Base-by-base conservation (phyloP, 2,797 vertebrate species). In the Xiphorhynchus erythropygius region DNA sequence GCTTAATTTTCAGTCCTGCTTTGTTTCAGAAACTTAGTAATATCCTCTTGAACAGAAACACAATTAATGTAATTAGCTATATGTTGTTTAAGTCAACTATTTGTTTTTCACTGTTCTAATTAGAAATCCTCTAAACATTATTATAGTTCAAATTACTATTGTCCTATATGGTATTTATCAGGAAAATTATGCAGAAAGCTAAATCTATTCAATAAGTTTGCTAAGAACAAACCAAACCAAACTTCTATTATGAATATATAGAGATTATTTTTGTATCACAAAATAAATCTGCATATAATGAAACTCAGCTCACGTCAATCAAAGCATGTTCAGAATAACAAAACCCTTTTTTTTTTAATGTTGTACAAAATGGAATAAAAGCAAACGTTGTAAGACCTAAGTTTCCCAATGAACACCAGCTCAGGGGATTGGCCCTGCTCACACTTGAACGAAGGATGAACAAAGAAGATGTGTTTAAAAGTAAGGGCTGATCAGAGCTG, bases 71-170 rank as follows among this genome's bases (percentile, higher is more conserved):
- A 92, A 76, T 70, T 80, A 84, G 30, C 46, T 53, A n/a, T 90
- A 80, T n/a, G 62, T 52, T 81, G 46, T 91, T 96, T 79, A 81
- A 63, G 74, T 94, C 91, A 68, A 69, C 50, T 92, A 82, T 49
- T 75, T 82, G 89, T 87, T 46, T 8, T 17, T 17, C 41, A 85
- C 85, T 91, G 42, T 39, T 93, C 68, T 96, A 94, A 94, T 94
- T 78, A 87, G 50, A 49, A 96, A 83, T 47, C 63, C n/a, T 44
- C 37, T 78, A 87, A 84, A 68, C 22, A 88, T 95, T 80, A 96
- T 89, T 94, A 94, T 24, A 92, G 81, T 83, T 93, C 46, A 93
- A 90, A 93, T 91, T 53, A 93, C 39, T 88, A 77, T 53, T 89
- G 35, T 86, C 39, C 49, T 90, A 59, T 49, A 60, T 25, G n/a